Evolutionary conservation across 23 tunicate genomes (phyloP).

Genomic region (Halocynthia aurantium): DNA sequence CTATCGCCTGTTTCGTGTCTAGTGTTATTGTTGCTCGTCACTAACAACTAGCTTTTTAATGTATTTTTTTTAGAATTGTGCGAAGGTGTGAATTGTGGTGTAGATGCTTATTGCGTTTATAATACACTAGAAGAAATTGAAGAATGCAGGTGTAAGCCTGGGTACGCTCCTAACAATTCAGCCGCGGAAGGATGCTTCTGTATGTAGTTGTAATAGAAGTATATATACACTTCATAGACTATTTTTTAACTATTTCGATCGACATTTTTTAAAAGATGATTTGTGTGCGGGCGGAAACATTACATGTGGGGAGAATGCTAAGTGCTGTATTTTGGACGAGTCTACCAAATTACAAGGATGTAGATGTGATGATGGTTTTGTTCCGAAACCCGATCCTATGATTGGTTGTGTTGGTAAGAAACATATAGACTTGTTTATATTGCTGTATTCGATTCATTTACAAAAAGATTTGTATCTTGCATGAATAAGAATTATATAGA

Average conservation of each 20-base stretch:
- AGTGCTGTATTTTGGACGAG: background rate
- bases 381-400: background rate
- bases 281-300: background rate
- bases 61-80: background rate
- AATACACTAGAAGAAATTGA: background rate
- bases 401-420: background rate
- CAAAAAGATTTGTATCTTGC: too few relatives aligned
- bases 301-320: background rate
- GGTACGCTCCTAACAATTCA: background rate
- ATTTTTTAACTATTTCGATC: too few relatives aligned
- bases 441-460: too few relatives aligned
- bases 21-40: background rate
- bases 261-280: background rate
- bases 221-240: too few relatives aligned
- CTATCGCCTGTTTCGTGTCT: too few relatives aligned
- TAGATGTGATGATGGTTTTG: background rate
- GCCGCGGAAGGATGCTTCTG: background rate
- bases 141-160: background rate
- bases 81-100: background rate
- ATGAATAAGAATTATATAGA: too few relatives aligned
- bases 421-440: too few relatives aligned
- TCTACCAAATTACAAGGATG: background rate
- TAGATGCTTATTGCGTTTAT: background rate
- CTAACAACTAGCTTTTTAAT: too few relatives aligned
- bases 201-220: background rate